Evolutionary conservation across 2,113 vertebrate species (phyloP), one percentile per base, ranked within the genome.

Genomic region (Lampris megalopsis): DNA sequence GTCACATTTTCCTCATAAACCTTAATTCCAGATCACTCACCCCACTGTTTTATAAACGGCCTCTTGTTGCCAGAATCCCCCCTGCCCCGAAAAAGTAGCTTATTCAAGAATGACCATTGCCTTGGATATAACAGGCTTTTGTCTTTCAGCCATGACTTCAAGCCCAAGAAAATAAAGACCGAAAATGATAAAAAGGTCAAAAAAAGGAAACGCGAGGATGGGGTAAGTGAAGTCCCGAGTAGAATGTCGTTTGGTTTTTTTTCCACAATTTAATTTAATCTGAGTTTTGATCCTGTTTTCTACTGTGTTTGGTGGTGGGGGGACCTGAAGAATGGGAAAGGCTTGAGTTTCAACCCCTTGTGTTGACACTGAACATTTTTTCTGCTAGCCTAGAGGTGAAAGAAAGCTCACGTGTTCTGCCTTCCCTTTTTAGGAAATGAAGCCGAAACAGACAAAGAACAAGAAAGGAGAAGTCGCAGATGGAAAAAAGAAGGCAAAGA

Each of bases 81-180:
- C 24, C 4, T 53, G 11, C n/a, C 24, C 36, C n/a, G 37, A 8
- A 37, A 9, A 58, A 4, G 10, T 38, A 38, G 8, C 7, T 38
- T 9, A 9, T 9, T 38, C 40, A 37, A 38, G 40, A 45, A 43
- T 3, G 42, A 41, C 38, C 11, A 2, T 45, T 7, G 10, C 63
- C 63, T 49, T 65, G 47, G 63, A 4, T 80, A 37, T 79, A 56
- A 13, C 0, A 8, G 0, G 1, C 0, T 67, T 1, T 78, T 86
- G 73, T 85, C 71, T 88, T 92, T 79, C 84, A 99, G 98, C 73
- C 88, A 82, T 81, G 98, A 98, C 24, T 96, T 96, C 87, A 99
- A 97, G 90, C 95, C 97, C 77, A 98, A 99, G 92, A 99, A 99
- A 95, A 96, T 98, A 71, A 99, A 99, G 94, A 95, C 89, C 57